Evolutionary conservation across 2,113 vertebrate species (phyloP), one percentile per base, ranked within the genome.

Genomic region (Chloropsis hardwickii): DNA sequence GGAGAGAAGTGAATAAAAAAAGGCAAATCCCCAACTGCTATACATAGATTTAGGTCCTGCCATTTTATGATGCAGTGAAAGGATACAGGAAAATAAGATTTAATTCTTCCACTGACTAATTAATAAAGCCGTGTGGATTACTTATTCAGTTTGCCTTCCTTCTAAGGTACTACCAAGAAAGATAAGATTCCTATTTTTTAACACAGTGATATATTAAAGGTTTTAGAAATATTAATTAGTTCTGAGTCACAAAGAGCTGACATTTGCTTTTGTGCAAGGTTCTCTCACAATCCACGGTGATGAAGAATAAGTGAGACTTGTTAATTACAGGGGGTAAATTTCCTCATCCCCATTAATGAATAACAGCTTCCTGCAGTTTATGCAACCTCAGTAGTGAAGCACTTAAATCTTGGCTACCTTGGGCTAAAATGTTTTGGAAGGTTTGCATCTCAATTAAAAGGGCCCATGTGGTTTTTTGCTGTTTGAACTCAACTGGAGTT

Each of bases 191-290:
- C 23, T 88, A 0, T 69, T 95, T 73, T 95, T 92, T 89, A 85
- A 31, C 56, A 91, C 40, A 66, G 27, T 64, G 72, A 25, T 74
- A 40, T 73, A 25, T 84, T 58, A 74, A 77, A 71, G 20, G 21
- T 54, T 90, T 39, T 58, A n/a, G 70, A 94, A 86, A 81, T 64
- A 94, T 76, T 86, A 91, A 73, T 83, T 44, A 44, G 65, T 85
- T 86, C 33, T 91, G 91, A 88, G 77, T 96, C 85, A 80, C 39
- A 78, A 92, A 90, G 47, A 83, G 50, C 51, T 82, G 70, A 39
- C 53, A 82, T 81, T 95, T 67, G 56, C 54, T 70, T 94, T 81
- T 95, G 89, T 95, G 94, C 77, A 23, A 8, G 44, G 20, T 39
- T 94, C 83, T 81, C 56, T 72, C 64, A 53, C 77, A 81, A 12